Conservation (phyloP, 2,888 invertebrate species). For the Himalopsyche tibetana region DNA sequence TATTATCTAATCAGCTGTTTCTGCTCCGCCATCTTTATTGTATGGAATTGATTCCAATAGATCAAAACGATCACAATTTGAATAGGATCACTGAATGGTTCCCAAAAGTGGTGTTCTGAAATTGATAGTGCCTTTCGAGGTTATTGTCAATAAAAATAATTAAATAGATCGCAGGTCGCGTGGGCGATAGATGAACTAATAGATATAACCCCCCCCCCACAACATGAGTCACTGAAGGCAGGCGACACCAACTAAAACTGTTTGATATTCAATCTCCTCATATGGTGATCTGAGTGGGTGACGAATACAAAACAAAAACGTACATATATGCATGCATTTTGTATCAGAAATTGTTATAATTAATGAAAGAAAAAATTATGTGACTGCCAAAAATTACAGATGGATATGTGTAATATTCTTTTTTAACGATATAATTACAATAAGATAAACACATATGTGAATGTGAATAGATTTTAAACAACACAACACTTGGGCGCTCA, state of each 20-base stretch:
- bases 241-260: constrained; percentile 7
- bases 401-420: too few species aligned
- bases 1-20: too few species aligned
- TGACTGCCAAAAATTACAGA: too few species aligned
- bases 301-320: not conserved
- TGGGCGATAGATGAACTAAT: constrained; percentile 20
- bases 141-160: constrained; percentile 24
- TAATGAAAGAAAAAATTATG: too few species aligned
- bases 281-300: not conserved
- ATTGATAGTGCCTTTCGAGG: not conserved
- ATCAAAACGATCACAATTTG: too few species aligned
- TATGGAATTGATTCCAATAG: too few species aligned
- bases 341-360: not conserved
- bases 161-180: constrained; percentile 7
- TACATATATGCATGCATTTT: not conserved
- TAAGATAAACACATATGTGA: too few species aligned
- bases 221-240: not conserved
- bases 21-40: too few species aligned
- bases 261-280: constrained; percentile 10
- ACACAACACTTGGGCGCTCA: too few species aligned
- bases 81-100: too few species aligned
- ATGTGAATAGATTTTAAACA: too few species aligned
- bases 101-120: not conserved
- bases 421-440: too few species aligned
- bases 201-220: not conserved